Evolutionary conservation across 2,888 invertebrate genomes (phyloP), one percentile per base, ranked within the genome.

Genomic region (Polymixis lichenea): DNA sequence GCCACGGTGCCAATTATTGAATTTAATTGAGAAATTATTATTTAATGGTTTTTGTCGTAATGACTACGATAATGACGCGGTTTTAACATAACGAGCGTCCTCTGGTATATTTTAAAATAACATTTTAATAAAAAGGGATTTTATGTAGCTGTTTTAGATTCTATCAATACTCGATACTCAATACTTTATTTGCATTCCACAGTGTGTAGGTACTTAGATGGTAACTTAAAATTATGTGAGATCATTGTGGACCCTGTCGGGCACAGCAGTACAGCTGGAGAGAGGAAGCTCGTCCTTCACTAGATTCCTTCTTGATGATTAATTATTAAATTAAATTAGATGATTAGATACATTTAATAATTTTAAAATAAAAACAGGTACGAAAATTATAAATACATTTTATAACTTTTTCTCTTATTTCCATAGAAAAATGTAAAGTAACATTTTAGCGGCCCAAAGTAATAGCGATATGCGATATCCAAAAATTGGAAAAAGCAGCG

Each of bases 401-500:
- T 46, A 1, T 13, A 13, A 13, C 0, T 13, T 43, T 46, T 46
- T 46, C 43, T 46, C 1, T 11, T 9, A 43, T 43, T 43, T 43
- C 43, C 11, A 15, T 64, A 43, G 9, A 6, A n/a, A 60, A 68
- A 7, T 13, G 2, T 0, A 9, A 17, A 77, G 60, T 38, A 46
- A 56, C 85, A 88, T 86, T 83, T 84, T 88, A 87, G 51, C 17
- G 61, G 72, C 79, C 66, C 69, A 68, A 79, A 82, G 75, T 71
- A 74, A 83, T 80, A 79, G 83, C 72, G 82, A 86, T 86, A 85
- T 73, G 81, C 71, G 82, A 86, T 86, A 86, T 73, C 77, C 75
- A 86, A 89, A 90, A 87, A 91, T 90, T 91, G 88, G 89, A 86
- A 87, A 84, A 91, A 87, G 89, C 87, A 82, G 84, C 80, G 84